Base-by-base conservation (phyloP, 2,888 invertebrate species). In the Ochropleura plecta region DNA sequence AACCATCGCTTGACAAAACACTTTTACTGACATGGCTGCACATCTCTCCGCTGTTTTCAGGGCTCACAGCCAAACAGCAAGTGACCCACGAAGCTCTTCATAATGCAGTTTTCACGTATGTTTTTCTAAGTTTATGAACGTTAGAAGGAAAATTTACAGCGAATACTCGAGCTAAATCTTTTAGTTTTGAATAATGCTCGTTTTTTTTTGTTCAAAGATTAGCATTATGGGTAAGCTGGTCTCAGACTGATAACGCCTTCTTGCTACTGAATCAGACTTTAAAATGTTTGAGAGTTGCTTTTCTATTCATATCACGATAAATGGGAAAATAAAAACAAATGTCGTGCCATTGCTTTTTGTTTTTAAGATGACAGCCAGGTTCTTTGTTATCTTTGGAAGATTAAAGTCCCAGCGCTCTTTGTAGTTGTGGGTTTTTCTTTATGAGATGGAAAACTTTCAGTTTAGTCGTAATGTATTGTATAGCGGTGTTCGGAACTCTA, bases 21-120 rank as follows among this genome's bases (percentile, higher is more conserved):
- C 48, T 70, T 78, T 81, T 60, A 40, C 48, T 67, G 42, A 40
- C 48, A 12, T 40, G 14, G 10, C 0, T 10, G 18, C 9, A 40
- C 16, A 42, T 10, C n/a, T 0, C 10, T 0, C 57, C 82, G 82
- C 87, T 73, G 9, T 0, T 82, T 71, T 69, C 7, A n/a, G 18
- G 40, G 73, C 87, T 75, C 66, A 6, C 57, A 55, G 3, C 63
- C 46, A 70, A 79, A 82, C 78, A 86, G 87, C 87, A 78, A 86
- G 87, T 89, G 89, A 87, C 88, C 86, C 81, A 80, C 82, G 86
- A 80, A 87, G 79, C 87, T 88, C 83, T 86, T 89, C 87, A 87
- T 87, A 88, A 89, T 89, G 88, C 90, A 90, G 88, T 91, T 91
- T 90, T 89, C 91, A 90, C 91, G 89, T 91, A 91, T 91, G 92